Base-by-base conservation (phyloP, 2,888 invertebrate species). In the Ormia ochracea region DNA sequence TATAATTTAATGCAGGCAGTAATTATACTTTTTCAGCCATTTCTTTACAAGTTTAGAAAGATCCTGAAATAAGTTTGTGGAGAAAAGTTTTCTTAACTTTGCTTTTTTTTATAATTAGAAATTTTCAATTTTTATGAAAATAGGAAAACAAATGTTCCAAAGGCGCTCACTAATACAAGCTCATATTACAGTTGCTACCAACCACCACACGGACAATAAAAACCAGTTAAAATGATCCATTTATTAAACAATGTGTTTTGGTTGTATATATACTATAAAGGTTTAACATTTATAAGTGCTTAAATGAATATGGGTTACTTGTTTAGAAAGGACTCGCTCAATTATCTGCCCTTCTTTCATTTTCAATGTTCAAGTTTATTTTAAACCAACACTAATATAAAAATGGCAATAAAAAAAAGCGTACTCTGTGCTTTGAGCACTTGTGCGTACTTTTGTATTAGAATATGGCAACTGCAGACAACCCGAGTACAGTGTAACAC, bases 161-260 rank as follows among this genome's bases (percentile, higher is more conserved):
- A 63, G 48, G 56, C 2, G 21, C 43, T n/a, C 10, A 31, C n/a
- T 6, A 23, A 50, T n/a, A 36, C 33, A 36, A 9, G 14, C 26
- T 26, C 21, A 33, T 43, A n/a, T 56, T 26, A 50, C 7, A 63
- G 21, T 33, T 19, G 50, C 23, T 3, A 50, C n/a, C 33, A 48
- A 19, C n/a, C 12, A 38, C 31, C 17, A 43, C 41, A 58, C 19
- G 58, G 54, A 58, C 21, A 41, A 31, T 17, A 36, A 63, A 61
- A 63, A 68, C 52, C 69, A 50, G 63, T 65, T 61, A 50, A 70
- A 69, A 58, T 63, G 65, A 70, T 77, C 58, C 63, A 77, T 70
- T 69, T 77, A 41, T 70, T 63, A 58, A 76, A 69, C 45, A 69
- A 56, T 36, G 48, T 61, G 45, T 41, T 69, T 38, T 52, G 63